These are phyloP conservation scores for Danio tinwini DNA, from an alignment of 2,797 vertebrate species.

Conservation along the genomic window DNA sequence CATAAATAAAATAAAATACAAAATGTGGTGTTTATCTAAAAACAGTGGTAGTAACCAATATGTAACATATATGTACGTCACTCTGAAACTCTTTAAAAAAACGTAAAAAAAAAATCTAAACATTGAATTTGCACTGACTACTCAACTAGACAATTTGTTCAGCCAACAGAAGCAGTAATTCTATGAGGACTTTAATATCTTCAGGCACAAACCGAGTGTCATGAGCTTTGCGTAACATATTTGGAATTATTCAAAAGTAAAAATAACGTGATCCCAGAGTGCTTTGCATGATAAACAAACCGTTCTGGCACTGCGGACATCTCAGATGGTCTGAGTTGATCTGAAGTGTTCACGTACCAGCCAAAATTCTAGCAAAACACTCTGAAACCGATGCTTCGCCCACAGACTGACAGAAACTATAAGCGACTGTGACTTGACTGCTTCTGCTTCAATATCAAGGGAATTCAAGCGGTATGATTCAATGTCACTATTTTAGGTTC, in stretches of 20 bases:
- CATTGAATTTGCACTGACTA: neutral
- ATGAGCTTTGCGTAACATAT: neutral
- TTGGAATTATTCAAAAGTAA: conserved; percentile 9
- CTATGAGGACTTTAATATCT: neutral
- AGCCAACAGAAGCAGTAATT: neutral
- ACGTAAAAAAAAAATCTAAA: no score
- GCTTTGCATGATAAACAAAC: conserved; percentile 18
- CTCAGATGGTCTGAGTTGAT: conserved; percentile 34
- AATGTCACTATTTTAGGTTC: neutral
- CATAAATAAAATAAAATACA: no score
- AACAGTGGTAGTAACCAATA: neutral
- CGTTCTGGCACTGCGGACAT: conserved; percentile 16
- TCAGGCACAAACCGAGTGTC: conserved; percentile 1
- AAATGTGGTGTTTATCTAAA: neutral
- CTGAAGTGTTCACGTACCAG: neutral
- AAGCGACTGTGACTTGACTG: neutral
- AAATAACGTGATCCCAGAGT: conserved; percentile 7
- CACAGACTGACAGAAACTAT: conserved; percentile 21
- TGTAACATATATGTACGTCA: neutral
- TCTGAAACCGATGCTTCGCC: conserved; percentile 28
- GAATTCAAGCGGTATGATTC: neutral
- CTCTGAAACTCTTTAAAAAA: no score
- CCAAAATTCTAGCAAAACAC: conserved; percentile 25
- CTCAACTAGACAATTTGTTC: neutral
- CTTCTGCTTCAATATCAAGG: neutral